Conservation (phyloP, 2,113 vertebrate species). For the Lasiurus borealis region DNA sequence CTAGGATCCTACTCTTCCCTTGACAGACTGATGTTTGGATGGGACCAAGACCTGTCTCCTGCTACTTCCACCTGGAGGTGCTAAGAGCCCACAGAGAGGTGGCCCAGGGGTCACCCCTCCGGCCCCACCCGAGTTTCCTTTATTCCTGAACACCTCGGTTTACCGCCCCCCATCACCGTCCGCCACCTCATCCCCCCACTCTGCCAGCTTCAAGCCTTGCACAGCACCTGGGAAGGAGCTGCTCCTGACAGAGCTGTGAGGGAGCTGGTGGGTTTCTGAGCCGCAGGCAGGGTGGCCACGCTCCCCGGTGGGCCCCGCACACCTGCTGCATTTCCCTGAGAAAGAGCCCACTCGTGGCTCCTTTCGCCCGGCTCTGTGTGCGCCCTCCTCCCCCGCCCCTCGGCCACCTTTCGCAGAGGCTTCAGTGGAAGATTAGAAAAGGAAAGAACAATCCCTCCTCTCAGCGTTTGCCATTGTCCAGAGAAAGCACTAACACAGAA, state of each 20-base stretch:
- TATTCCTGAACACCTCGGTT: background rate
- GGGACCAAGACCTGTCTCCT: background rate
- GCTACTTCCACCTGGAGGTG: background rate
- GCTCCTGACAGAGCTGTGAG: background rate
- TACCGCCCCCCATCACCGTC: background rate
- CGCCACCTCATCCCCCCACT: too few relatives aligned
- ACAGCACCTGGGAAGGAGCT: background rate
- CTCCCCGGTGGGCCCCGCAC: background rate
- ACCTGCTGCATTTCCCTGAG: background rate
- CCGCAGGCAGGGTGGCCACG: background rate
- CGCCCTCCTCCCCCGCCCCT: background rate
- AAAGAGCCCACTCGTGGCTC: background rate
- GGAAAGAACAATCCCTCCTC: conserved; percentile 66
- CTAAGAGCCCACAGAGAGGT: background rate
- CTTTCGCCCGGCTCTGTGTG: background rate
- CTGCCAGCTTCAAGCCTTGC: background rate
- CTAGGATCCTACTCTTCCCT: background rate
- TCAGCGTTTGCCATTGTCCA: conserved; percentile 71
- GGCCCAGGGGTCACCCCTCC: background rate
- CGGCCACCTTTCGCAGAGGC: conserved; percentile 75
- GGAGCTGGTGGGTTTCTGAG: background rate
- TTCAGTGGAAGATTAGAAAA: conserved; percentile 70
- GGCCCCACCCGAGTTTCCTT: background rate
- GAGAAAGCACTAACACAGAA: conserved; percentile 53
- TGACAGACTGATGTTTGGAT: too few relatives aligned